Base-by-base conservation (phyloP, 2,797 vertebrate genomes). In the Danio albolineatus region DNA sequence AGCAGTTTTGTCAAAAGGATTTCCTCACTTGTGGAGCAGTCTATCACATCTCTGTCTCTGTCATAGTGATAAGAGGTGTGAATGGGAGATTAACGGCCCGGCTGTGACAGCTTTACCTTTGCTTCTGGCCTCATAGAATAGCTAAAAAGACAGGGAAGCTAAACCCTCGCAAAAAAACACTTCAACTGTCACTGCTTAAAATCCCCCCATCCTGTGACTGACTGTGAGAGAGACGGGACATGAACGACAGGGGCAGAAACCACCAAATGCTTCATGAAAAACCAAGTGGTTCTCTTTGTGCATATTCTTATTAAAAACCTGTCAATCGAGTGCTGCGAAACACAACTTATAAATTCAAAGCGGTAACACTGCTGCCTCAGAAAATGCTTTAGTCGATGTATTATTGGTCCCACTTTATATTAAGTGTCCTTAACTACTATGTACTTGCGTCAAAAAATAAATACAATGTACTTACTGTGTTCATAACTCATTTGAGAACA, bases 1-100 rank as follows among this genome's bases (percentile, higher is more conserved):
- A 81, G 83, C 87, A 88, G 83, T 90, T 90, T 88, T 86, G 90
- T 91, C 85, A 89, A 87, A 89, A 86, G 85, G 86, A 88, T 90
- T 90, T 88, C 85, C 84, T 82, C 71, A 86, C 74, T 86, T 81
- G 85, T 66, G n/a, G 80, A 83, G 86, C 51, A 83, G 87, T 86
- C 89, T 78, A 87, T 89, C 89, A 82, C 85, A 88, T 84, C 84
- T 87, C 83, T 78, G 84, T 84, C 85, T 83, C 87, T 86, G 88
- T 90, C 89, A 79, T 54, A 84, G 86, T 86, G 89, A 92, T 90
- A 88, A 90, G 90, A 91, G 87, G 90, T 71, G 84, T 86, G 84
- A 87, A 89, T 65, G 82, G 82, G 85, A 91, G 90, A 93, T 92
- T 91, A 91, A 89, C 9, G 43, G 77, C 57, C 79, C 51, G 41